A percentile compares a stretch with the other conserved stretches of the same genome.
These are phyloP conservation scores for Ptychochromis oligacanthus DNA, from an alignment of 2,113 vertebrate species.

Conservation along the genomic window DNA sequence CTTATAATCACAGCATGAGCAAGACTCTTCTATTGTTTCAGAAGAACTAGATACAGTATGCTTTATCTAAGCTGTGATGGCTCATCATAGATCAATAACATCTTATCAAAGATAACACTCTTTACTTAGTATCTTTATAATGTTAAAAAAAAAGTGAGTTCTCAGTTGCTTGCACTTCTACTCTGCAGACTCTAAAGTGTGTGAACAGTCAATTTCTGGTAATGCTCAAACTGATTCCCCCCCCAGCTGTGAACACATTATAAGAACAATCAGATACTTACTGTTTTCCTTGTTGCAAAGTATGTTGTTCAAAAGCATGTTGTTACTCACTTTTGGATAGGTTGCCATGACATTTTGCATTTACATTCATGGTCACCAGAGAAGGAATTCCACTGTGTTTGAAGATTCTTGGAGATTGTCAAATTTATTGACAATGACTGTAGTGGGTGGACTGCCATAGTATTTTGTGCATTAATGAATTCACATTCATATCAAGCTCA, in stretches of 20 bases:
- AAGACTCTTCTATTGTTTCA: slow-evolving; percentile 15
- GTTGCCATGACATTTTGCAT: background rate
- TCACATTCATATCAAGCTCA: background rate
- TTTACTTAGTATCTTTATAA: background rate
- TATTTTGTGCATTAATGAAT: background rate
- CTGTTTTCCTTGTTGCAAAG: background rate
- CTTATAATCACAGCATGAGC: slow-evolving; percentile 46
- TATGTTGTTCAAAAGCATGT: background rate
- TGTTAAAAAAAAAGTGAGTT: background rate
- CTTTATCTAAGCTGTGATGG: background rate
- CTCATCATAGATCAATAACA: slow-evolving; percentile 19
- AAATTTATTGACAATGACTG: background rate
- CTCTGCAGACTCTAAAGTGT: background rate
- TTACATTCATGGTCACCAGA: background rate
- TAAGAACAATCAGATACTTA: background rate
- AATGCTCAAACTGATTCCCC: background rate
- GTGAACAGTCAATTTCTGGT: background rate
- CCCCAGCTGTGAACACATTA: background rate
- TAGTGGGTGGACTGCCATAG: background rate
- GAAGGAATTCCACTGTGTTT: background rate
- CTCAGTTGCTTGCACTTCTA: background rate
- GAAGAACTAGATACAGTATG: background rate
- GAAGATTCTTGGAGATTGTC: background rate
- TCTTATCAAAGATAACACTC: background rate
- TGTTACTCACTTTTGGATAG: background rate